Conservation (phyloP, 2,797 vertebrate species). For the Xiphophorus birchmanni region DNA sequence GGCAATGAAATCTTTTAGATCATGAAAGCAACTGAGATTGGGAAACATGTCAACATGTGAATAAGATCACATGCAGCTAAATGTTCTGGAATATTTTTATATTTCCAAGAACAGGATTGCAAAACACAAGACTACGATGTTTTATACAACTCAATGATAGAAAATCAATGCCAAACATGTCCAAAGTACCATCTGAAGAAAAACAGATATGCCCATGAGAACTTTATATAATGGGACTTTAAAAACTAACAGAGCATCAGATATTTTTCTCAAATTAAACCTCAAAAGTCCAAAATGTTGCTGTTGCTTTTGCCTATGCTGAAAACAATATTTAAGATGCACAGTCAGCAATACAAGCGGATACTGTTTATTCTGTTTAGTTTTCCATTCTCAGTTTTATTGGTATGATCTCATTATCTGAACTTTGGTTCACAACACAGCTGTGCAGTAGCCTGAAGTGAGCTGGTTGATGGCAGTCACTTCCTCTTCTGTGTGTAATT, state of each 20-base stretch:
- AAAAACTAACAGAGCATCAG: slow-evolving; percentile 59
- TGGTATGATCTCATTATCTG: not conserved
- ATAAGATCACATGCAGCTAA: not conserved
- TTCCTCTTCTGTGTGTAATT: not conserved
- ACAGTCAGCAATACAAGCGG: slow-evolving; percentile 18
- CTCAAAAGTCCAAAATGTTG: not conserved
- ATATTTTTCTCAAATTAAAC: slow-evolving; percentile 28
- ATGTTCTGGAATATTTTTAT: not conserved
- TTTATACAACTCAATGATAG: slow-evolving; percentile 80
- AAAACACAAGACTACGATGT: slow-evolving; percentile 36
- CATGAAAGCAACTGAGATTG: not conserved
- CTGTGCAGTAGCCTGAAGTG: not conserved
- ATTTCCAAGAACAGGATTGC: not conserved
- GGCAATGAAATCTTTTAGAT: not conserved
- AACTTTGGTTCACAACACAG: not conserved
- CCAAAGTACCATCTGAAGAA: slow-evolving; percentile 77
- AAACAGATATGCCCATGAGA: slow-evolving; percentile 27
- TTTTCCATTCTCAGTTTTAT: not conserved
- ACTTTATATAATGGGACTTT: slow-evolving; percentile 82
- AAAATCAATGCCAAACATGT: slow-evolving; percentile 67
- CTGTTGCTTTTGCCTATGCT: not conserved
- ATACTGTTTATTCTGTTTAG: slow-evolving; percentile 1
- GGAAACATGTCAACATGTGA: not conserved
- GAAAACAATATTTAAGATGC: slow-evolving; percentile 28
- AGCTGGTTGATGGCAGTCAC: not conserved